These are phyloP conservation scores for Karalla daura DNA, from an alignment of 2,797 vertebrate genomes.

Conservation along the genomic window DNA sequence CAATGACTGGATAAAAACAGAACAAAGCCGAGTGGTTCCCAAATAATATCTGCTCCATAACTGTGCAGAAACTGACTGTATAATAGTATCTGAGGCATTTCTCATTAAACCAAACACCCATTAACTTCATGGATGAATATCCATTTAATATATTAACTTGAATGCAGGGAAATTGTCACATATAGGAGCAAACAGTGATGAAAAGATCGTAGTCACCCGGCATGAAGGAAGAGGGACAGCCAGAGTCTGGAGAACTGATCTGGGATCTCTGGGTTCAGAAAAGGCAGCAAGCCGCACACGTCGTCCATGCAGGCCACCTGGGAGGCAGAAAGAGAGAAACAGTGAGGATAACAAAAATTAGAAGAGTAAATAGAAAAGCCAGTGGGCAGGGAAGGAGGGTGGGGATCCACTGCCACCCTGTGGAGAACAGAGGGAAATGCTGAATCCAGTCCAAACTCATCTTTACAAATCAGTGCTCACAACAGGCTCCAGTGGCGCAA, in stretches of 20 bases:
- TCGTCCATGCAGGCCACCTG: slow-evolving; percentile 99
- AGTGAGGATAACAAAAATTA: no score
- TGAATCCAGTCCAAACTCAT: background rate
- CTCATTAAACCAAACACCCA: no score
- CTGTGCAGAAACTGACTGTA: no score
- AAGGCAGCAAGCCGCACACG: slow-evolving; percentile 95
- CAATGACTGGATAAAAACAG: no score
- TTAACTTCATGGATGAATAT: no score
- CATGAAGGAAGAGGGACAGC: slow-evolving; percentile 97
- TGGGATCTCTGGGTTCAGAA: slow-evolving; percentile 95
- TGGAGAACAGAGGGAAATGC: background rate
- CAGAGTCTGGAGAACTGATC: slow-evolving; percentile 98
- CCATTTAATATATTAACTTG: no score
- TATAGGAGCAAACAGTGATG: no score
- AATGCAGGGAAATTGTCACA: no score
- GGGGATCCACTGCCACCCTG: slow-evolving; percentile 15
- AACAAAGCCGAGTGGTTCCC: no score
- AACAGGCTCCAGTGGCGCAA: slow-evolving; percentile 53
- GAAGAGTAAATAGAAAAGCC: no score
- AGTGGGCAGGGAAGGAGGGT: background rate
- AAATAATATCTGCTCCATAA: no score
- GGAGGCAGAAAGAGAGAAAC: slow-evolving; percentile 1
- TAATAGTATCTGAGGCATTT: no score
- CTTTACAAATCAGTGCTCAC: accelerated
- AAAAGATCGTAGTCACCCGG: slow-evolving; percentile 85